Evolutionary conservation across 2,888 invertebrate genomes (phyloP).

Genomic region (Maniola hyperantus): DNA sequence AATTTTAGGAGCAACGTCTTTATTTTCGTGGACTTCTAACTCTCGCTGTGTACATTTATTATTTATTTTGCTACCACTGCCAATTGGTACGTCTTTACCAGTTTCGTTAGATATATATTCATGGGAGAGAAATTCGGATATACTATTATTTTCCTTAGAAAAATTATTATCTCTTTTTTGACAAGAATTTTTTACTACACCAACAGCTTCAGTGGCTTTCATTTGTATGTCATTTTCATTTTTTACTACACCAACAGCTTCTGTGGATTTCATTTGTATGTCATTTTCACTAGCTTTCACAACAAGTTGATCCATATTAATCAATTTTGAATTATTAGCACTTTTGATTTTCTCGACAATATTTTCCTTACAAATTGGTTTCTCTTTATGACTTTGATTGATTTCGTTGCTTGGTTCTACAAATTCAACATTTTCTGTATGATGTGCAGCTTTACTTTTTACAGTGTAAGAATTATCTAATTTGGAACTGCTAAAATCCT

Average conservation of each 20-base stretch:
- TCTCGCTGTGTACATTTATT: neutral
- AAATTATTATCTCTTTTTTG: neutral
- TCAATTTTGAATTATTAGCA: neutral
- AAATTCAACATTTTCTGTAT: neutral
- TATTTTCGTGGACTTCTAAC: neutral
- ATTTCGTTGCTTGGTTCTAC: neutral
- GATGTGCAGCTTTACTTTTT: neutral
- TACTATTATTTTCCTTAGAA: neutral
- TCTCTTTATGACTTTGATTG: neutral
- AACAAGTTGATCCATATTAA: neutral
- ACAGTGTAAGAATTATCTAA: neutral
- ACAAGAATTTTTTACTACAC: neutral
- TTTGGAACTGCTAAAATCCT: neutral
- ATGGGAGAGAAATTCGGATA: neutral
- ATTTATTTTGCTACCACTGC: neutral
- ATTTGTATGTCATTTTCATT: neutral
- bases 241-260: neutral
- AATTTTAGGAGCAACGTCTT: neutral
- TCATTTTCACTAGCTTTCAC: neutral
- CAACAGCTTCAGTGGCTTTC: neutral
- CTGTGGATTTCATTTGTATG: neutral
- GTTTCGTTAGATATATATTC: neutral
- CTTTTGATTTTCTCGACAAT: neutral
- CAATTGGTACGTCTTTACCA: neutral
- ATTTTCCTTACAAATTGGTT: neutral